Base-by-base conservation (phyloP, 2,888 invertebrate species). In the Drosophila cognata region DNA sequence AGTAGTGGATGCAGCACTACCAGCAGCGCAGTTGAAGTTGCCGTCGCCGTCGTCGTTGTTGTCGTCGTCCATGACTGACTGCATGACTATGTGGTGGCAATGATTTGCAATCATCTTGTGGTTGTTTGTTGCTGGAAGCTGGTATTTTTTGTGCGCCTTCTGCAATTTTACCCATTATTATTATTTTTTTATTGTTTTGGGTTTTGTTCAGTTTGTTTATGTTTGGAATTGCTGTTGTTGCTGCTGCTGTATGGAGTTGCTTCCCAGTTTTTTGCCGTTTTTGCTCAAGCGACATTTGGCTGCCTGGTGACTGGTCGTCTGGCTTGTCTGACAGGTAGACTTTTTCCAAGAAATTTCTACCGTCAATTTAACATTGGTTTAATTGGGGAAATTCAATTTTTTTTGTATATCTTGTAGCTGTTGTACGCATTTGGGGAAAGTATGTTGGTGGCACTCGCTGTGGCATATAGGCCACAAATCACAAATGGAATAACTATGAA, bases 271-370 rank as follows among this genome's bases (percentile, higher is more conserved):
- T 69, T 64, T 72, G 72, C 56, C 62, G 61, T 70, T 79, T 62
- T 72, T 64, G 81, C 72, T 21, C 46, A 61, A 38, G 76, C 73
- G 60, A 77, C 74, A 82, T 77, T 82, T 82, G 74, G 63, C 36
- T 58, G 55, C 43, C 28, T 56, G 70, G 51, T 61, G 67, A 53
- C 55, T 52, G 56, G 60, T 50, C 36, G 59, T 60, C 72, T 56
- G 61, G 50, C 51, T 56, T 36, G 68, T 36, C 61, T 57, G 66
- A 38, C 76, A 73, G 71, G 63, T 66, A 76, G 71, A 79, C 71
- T 74, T 84, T 77, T 85, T 84, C 79, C 84, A 74, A 87, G 87
- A 87, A 85, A 85, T 87, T 84, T 87, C 78, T 78, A 74, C 70
- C 64, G 74, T 63, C 84, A 84, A 71, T 74, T 79, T 53, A 70